Base-by-base conservation (phyloP, 2,113 vertebrate species). In the Tychaedon coryphoeus region DNA sequence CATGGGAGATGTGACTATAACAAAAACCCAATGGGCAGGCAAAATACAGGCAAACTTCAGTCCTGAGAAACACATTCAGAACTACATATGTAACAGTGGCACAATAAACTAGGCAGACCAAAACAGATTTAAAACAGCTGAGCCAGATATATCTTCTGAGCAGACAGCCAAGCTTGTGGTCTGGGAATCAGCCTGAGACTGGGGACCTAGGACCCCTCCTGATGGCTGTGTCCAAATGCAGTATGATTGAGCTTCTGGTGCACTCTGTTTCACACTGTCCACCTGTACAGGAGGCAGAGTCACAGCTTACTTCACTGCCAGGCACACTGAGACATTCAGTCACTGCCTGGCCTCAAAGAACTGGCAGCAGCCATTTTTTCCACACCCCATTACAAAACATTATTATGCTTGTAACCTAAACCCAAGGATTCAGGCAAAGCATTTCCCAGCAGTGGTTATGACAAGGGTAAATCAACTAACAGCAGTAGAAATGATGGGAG, bases 401-500 rank as follows among this genome's bases (percentile, higher is more conserved):
- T 64, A 54, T 51, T 92, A 75, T 54, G 20, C 40, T 42, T 4
- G 53, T 61, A 89, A 88, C 88, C 66, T 67, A 89, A 95, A 93
- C 36, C 42, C 58, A 78, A 77, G 80, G 38, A 71, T 56, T 70
- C 22, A 6, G 34, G 51, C 78, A 86, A 58, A 76, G 24, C 25
- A 50, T 91, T 57, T 88, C 77, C 92, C 48, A 47, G 3, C 6
- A 56, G 33, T 33, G 54, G 36, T 77, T 82, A 79, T 19, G 28
- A 87, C 72, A 34, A 38, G 28, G 69, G 34, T 73, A 90, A 88
- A 92, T 93, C 89, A 77, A 34, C 75, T 51, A 51, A 83, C n/a
- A 73, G 72, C 86, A 81, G 56, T 61, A 93, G 85, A 95, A 97
- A 79, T 4, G 1, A 88, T 67, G 86, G 79, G 81, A 85, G 40